Conservation (phyloP, 2,888 invertebrate genomes). For the Patella pellucida region DNA sequence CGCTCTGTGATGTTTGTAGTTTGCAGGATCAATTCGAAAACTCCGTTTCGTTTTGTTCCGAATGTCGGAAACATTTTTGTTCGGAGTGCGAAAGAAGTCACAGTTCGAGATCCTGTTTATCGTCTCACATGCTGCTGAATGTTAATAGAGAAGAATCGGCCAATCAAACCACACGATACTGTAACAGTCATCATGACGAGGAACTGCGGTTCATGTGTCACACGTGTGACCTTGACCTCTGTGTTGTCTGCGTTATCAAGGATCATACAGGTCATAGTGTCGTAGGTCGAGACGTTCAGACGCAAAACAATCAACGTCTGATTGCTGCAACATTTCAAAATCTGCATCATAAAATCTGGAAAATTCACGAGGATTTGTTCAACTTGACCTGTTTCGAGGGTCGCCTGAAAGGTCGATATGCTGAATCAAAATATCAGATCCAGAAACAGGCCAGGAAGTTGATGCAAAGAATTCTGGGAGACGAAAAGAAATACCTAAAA, state of each 20-base stretch:
- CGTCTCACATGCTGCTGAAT: constrained; percentile 29
- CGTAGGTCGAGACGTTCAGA: neutral
- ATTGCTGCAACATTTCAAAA: constrained; percentile 24
- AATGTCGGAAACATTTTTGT: constrained; percentile 41
- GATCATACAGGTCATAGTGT: constrained; percentile 34
- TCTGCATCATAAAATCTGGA: constrained; percentile 32
- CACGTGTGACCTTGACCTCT: constrained; percentile 33
- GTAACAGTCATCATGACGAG: constrained; percentile 32
- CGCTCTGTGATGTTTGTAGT: constrained; percentile 33
- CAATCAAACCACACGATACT: constrained; percentile 18
- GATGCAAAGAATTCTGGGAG: constrained; percentile 26
- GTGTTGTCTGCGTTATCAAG: constrained; percentile 36
- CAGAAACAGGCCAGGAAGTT: constrained; percentile 31
- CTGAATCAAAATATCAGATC: constrained; percentile 33
- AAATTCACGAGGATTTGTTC: constrained; percentile 32
- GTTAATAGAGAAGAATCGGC: constrained; percentile 1
- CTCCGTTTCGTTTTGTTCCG: constrained; percentile 34
- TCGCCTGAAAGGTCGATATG: constrained; percentile 31
- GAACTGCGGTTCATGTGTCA: constrained; percentile 32
- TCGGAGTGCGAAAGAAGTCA: constrained; percentile 26
- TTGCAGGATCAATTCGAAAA: constrained; percentile 2
- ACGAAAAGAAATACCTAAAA: constrained; percentile 27
- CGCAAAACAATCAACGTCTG: neutral
- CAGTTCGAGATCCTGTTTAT: constrained; percentile 26
- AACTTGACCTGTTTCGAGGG: constrained; percentile 34